Base-by-base conservation (phyloP, 2,113 vertebrate species). In the Phylloscopus whistleri region DNA sequence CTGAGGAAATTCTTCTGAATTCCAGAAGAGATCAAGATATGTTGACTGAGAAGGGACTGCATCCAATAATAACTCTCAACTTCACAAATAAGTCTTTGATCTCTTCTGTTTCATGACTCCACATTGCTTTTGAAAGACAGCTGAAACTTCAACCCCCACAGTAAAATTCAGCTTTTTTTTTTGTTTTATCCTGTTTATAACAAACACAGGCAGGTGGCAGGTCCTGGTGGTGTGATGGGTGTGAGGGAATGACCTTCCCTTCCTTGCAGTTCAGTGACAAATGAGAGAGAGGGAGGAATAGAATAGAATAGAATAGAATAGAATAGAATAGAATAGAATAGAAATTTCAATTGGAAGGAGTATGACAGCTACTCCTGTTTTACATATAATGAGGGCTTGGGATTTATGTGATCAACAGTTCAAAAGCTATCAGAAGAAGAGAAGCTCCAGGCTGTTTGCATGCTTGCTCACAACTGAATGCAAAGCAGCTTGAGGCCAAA, bases 61-160 rank as follows among this genome's bases (percentile, higher is more conserved):
- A 90, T 92, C 83, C 79, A 90, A 22, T 73, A 92, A 92, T 92
- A 95, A 88, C 74, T 88, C 80, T 63, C 11, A 83, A 90, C 88
- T 87, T 95, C 4, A 0, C 84, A 87, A 33, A 33, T 44, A 53
- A 76, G 59, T 55, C 89, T 96, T 94, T 84, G 92, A 95, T 97
- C 90, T 94, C 68, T 33, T 79, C 62, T 72, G 64, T 89, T 91
- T 66, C 72, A 8, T 95, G 80, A 75, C 81, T 95, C 56, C 35
- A 16, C 35, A 6, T 20, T 10, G 4, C 60, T 83, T 73, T 64
- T 80, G 89, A 95, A 91, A 89, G 73, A 46, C 7, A 83, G 35
- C 46, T 91, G 70, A 86, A 35, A 72, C 56, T 80, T 84, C 74
- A 91, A 31, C 48, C 43, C 77, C 35, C 66, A 37, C 52, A n/a